phyloP scores from a whole-genome alignment of 2,113 vertebrate genomes.

The Triplophysa siluroides region DNA sequence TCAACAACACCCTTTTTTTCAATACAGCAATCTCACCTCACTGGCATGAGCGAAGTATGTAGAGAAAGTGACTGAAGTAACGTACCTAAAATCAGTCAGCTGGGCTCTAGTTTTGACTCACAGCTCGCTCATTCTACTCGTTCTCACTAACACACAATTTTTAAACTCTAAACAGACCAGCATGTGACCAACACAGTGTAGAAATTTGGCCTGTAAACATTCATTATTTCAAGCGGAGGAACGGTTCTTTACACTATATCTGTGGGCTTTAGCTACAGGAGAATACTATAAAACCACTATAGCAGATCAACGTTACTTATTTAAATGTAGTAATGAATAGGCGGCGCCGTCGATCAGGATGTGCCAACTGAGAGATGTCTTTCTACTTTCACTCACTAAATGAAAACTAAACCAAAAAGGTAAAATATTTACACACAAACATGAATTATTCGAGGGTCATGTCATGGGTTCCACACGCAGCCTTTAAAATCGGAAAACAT shows the following conservation, averaged over 20 bases:
- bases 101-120: slow-evolving; percentile 37
- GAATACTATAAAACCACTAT: background rate
- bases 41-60: slow-evolving; percentile 6
- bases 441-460: slow-evolving; percentile 44
- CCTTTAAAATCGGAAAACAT: slow-evolving; percentile 47
- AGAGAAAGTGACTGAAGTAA: slow-evolving; percentile 33
- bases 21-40: slow-evolving; percentile 11
- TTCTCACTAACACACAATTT: slow-evolving; percentile 5
- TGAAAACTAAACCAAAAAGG: slow-evolving; percentile 42
- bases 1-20: background rate
- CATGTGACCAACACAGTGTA: slow-evolving; percentile 2
- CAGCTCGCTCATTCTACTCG: background rate
- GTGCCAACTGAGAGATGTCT: background rate
- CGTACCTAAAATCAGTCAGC: slow-evolving; percentile 51
- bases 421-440: slow-evolving; percentile 57
- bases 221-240: slow-evolving; percentile 22
- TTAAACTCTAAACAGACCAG: slow-evolving; percentile 16
- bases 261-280: slow-evolving; percentile 13
- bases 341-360: background rate
- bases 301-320: background rate
- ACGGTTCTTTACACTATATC: background rate
- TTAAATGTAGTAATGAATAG: background rate
- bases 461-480: slow-evolving; percentile 40
- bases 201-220: slow-evolving; percentile 17
- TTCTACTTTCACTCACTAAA: background rate